phyloP scores from a whole-genome alignment of 2,113 vertebrate genomes.

The Dasyprocta punctata region DNA sequence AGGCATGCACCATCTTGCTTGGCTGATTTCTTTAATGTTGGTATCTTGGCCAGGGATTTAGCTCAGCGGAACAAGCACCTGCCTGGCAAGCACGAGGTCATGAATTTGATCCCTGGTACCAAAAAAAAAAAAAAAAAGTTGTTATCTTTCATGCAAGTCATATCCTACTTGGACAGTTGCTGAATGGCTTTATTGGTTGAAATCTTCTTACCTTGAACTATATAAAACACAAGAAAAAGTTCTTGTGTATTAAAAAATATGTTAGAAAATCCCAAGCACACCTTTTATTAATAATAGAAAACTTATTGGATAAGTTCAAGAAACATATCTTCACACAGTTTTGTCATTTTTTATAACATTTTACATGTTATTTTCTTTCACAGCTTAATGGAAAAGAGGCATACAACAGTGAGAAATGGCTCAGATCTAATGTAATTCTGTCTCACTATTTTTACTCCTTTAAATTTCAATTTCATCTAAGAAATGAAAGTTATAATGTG shows the following conservation, averaged over 20 bases:
- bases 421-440: background rate
- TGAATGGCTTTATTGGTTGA: background rate
- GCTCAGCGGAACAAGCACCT: too few relatives aligned
- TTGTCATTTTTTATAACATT: background rate
- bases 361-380: background rate
- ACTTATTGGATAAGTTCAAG: background rate
- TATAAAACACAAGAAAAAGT: background rate
- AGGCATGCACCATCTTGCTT: background rate
- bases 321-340: background rate
- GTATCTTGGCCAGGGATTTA: too few relatives aligned
- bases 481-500: background rate
- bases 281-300: background rate
- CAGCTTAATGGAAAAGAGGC: background rate
- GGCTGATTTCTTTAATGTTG: background rate
- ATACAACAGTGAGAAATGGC: background rate
- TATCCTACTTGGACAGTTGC: background rate
- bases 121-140: too few relatives aligned
- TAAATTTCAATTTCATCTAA: background rate
- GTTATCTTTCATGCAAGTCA: background rate
- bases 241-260: background rate
- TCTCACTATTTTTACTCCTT: background rate
- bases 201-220: conserved; percentile 5
- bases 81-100: too few relatives aligned
- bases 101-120: too few relatives aligned
- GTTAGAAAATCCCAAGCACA: background rate